Conservation (phyloP, 1,140 invertebrate genomes). For the Drosophila elegans region DNA sequence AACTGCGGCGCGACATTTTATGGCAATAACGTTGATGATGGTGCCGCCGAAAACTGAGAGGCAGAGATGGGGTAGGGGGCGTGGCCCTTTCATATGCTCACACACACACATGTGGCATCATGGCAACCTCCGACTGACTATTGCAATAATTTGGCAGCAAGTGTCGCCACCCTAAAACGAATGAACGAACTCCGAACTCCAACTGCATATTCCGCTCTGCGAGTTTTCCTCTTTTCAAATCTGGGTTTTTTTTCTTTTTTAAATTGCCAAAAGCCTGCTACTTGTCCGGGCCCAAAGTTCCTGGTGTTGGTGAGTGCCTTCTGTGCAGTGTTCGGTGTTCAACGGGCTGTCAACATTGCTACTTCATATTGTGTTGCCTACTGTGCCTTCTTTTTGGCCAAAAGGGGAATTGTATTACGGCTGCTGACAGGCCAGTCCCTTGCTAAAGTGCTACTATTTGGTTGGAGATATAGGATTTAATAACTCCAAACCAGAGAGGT, state of each 20-base stretch:
- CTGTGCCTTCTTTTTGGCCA: conserved; percentile 2
- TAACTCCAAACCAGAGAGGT: not conserved
- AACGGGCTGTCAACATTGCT: conserved; percentile 61
- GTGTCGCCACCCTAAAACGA: conserved; percentile 39
- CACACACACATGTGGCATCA: conserved; percentile 48
- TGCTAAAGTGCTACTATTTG: not conserved
- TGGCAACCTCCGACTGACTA: conserved; percentile 55
- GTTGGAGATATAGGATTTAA: not conserved
- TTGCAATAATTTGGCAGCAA: conserved; percentile 74
- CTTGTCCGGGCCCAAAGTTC: conserved; percentile 18
- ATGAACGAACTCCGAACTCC: conserved; percentile 22
- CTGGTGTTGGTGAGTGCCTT: conserved; percentile 22
- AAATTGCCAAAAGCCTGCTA: conserved; percentile 27
- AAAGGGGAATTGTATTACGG: conserved; percentile 32
- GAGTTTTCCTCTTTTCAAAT: conserved; percentile 7
- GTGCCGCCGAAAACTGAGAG: conserved; percentile 12
- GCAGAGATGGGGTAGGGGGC: not conserved
- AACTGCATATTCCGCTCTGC: conserved; percentile 15
- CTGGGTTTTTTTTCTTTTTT: not conserved
- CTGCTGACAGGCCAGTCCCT: conserved; percentile 12
- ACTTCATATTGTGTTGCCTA: conserved; percentile 49
- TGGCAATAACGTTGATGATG: conserved; percentile 71
- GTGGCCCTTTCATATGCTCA: not conserved
- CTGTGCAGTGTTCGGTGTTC: conserved; percentile 41
- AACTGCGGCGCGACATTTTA: conserved; percentile 74